Conservation (phyloP, 2,797 vertebrate genomes). For the Gephyroberyx darwinii region DNA sequence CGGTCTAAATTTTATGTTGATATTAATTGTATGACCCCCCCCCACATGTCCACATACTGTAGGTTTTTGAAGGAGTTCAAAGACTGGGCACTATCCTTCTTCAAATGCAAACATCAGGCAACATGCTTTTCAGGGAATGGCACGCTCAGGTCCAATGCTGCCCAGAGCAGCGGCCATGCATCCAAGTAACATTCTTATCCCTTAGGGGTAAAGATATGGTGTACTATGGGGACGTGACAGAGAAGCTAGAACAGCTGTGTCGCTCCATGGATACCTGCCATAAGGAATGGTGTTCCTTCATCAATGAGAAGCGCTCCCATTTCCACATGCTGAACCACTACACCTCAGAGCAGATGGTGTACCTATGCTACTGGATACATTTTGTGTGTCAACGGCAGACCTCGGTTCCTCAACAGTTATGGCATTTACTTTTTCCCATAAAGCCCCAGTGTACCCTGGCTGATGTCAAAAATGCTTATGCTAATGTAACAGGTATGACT, state of each 20-base stretch:
- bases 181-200: conserved; percentile 69
- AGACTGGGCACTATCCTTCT: conserved; percentile 75
- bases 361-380: conserved; percentile 77
- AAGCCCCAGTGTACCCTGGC: conserved; percentile 71
- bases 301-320: conserved; percentile 71
- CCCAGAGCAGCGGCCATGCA: conserved; percentile 58
- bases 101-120: conserved; percentile 79
- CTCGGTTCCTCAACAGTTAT: conserved; percentile 70
- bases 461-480: conserved; percentile 70
- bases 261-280: conserved; percentile 80
- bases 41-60: conserved; percentile 2
- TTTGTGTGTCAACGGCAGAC: conserved; percentile 33
- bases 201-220: conserved; percentile 44
- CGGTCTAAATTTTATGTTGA: not conserved
- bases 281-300: conserved; percentile 74
- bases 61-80: conserved; percentile 83
- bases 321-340: conserved; percentile 80
- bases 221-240: conserved; percentile 61
- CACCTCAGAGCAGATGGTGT: conserved; percentile 82
- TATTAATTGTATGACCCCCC: not conserved
- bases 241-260: conserved; percentile 71
- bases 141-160: conserved; percentile 71
- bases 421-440: conserved; percentile 77
- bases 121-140: conserved; percentile 82
- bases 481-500: conserved; percentile 3